These are phyloP conservation scores for Pandion haliaetus DNA, from an alignment of 2,113 vertebrate species.

Conservation along the genomic window DNA sequence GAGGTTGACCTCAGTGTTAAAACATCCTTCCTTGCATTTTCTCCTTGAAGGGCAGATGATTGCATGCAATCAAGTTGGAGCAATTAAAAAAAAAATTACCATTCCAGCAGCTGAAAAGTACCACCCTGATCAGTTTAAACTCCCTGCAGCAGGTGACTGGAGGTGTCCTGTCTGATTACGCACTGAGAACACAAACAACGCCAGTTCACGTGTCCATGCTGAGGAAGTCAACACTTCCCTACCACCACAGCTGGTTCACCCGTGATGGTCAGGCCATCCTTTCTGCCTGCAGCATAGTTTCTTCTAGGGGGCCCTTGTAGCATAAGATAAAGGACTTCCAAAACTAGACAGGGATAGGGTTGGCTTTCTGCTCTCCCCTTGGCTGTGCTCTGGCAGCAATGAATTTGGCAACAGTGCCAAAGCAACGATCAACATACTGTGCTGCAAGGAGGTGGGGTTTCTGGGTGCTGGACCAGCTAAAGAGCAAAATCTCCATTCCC, in stretches of 20 bases:
- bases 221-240: neutral
- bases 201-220: accelerated
- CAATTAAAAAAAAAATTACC: neutral
- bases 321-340: accelerated
- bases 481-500: neutral
- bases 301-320: neutral
- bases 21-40: neutral
- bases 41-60: neutral
- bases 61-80: neutral
- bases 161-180: neutral
- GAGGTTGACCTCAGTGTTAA: neutral
- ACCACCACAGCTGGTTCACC: neutral
- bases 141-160: neutral
- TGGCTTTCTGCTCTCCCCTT: neutral
- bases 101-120: neutral
- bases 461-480: neutral
- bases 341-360: neutral
- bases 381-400: neutral
- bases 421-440: accelerated
- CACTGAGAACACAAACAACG: neutral
- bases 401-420: neutral
- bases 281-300: neutral
- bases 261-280: neutral
- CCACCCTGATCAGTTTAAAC: neutral
- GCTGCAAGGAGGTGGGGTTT: neutral